Base-by-base conservation (phyloP, 2,113 vertebrate genomes). In the Odocoileus virginianus region DNA sequence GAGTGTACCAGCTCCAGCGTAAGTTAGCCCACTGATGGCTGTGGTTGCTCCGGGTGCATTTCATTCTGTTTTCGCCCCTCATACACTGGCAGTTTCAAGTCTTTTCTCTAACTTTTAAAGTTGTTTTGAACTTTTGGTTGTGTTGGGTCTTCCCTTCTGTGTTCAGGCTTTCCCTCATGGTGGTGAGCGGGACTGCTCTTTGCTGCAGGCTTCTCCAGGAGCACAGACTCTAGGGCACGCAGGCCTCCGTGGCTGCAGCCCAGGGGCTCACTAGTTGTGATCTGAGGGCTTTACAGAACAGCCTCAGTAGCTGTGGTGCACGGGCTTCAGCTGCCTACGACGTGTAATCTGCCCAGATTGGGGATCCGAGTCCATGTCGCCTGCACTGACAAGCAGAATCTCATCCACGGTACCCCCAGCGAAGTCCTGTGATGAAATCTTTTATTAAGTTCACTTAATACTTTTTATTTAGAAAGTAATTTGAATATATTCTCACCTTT, bases 391-490 rank as follows among this genome's bases (percentile, higher is more conserved):
- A 76, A 21, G 71, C 71, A 76, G 71, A 76, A 13, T 76, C 3
- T 76, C 23, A 14, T 43, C 36, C 40, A 27, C 23, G 43, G 36
- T 27, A 27, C 23, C 71, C 14, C 71, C 23, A 43, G 36, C 0
- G 0, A 76, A 76, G 40, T 76, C 21, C 71, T 76, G 12, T 76
- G 71, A 43, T 76, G 71, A 76, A 43, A 76, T 76, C 71, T 25
- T 74, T 25, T 74, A 74, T 25, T 76, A 76, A 76, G 12, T 99
- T 99, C 94, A 99, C 98, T 92, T 98, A 43, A 43, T 91, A 50
- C 84, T 93, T 94, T 94, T 96, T 83, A 83, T 87, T 95, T 87
- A 90, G n/a, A 83, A 90, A 89, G 47, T 84, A 57, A 23, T 93
- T 88, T 82, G 50, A 85, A 71, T 67, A 54, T 91, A 78, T 82